A percentile compares a stretch with the other conserved stretches of the same genome.
These are phyloP conservation scores for Oreotrochilus melanogaster DNA, from an alignment of 2,113 vertebrate species.

Conservation along the genomic window DNA sequence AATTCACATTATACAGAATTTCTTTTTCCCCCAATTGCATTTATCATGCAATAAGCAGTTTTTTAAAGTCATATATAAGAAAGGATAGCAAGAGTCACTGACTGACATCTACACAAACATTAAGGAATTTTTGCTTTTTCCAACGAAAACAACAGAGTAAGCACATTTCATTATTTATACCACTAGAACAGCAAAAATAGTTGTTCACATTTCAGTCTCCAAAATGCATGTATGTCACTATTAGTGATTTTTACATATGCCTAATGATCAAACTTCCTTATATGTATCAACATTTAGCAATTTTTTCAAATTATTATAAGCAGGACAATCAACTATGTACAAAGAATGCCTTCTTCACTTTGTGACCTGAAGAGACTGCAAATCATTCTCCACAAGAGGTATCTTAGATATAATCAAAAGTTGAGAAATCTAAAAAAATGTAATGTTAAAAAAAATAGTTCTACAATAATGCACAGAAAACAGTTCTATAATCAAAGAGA, in stretches of 20 bases:
- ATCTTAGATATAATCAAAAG: background rate
- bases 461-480: background rate
- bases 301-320: background rate
- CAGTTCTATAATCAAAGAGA: background rate
- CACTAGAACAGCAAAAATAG: background rate
- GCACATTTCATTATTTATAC: background rate
- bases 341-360: background rate
- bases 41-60: background rate
- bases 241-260: background rate
- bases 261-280: background rate
- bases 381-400: background rate
- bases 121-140: background rate
- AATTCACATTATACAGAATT: background rate
- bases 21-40: background rate
- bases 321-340: background rate
- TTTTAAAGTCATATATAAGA: background rate
- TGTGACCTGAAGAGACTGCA: background rate
- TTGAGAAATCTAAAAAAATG: background rate
- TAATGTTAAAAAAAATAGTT: background rate
- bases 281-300: background rate
- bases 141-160: background rate
- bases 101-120: background rate
- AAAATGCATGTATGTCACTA: background rate
- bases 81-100: background rate
- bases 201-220: background rate